Evolutionary conservation across 2,888 invertebrate genomes (phyloP).

Genomic region (Alcis repandata): DNA sequence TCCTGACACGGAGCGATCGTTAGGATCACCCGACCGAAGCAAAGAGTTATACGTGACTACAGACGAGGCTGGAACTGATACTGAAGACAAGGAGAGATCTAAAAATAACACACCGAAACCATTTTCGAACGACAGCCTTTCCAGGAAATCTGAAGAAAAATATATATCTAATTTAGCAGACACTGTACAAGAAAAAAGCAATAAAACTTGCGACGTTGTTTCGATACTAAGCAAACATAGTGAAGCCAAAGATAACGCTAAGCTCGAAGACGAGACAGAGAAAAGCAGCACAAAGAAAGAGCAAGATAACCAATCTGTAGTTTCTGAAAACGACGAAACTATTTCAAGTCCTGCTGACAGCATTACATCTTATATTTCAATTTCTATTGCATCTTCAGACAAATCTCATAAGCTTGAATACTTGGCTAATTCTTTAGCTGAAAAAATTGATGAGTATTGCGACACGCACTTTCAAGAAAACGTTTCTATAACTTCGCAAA

Average conservation of each 20-base stretch:
- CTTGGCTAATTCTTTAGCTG: conserved; percentile 82
- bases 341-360: conserved; percentile 82
- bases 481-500: conserved; percentile 64
- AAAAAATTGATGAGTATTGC: conserved; percentile 85
- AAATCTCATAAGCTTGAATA: conserved; percentile 83
- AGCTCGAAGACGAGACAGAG: conserved; percentile 39
- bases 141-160: conserved; percentile 68
- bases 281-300: conserved; percentile 56
- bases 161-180: conserved; percentile 60
- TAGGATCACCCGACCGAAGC: conserved; percentile 67
- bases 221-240: conserved; percentile 62
- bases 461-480: conserved; percentile 80
- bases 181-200: conserved; percentile 52
- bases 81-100: conserved; percentile 69
- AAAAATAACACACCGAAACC: conserved; percentile 82
- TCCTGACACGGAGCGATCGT: conserved; percentile 78
- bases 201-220: conserved; percentile 67
- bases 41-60: conserved; percentile 78
- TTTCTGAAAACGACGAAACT: conserved; percentile 82
- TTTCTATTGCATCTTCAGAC: conserved; percentile 83
- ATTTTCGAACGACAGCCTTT: conserved; percentile 78
- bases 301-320: conserved; percentile 70
- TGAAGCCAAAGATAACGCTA: conserved; percentile 51
- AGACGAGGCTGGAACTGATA: conserved; percentile 75
- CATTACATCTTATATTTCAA: conserved; percentile 84